Conservation (phyloP, 92 coral and sea anemone species). For the Bergia puertoricense region DNA sequence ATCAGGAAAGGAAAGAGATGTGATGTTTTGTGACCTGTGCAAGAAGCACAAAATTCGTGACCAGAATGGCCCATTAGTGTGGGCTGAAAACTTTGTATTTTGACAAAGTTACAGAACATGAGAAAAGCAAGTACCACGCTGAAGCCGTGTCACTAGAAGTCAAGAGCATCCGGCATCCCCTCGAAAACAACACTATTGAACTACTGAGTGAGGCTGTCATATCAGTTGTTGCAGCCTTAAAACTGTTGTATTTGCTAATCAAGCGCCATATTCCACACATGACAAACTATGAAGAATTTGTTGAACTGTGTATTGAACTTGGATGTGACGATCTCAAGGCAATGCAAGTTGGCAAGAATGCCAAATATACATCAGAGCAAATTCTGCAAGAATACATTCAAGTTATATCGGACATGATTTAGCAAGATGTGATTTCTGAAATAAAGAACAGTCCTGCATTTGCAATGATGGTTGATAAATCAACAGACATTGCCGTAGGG, state of each 20-base stretch:
- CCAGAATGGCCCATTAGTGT: too few relatives aligned
- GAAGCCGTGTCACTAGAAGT: too few relatives aligned
- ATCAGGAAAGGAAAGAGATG: too few relatives aligned
- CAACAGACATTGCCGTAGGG: background rate
- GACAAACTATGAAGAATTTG: constrained; percentile 26
- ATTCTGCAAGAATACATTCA: constrained; percentile 1
- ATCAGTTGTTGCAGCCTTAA: constrained; percentile 1
- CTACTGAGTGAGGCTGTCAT: background rate
- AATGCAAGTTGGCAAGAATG: constrained; percentile 6
- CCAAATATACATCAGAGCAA: background rate
- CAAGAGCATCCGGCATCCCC: too few relatives aligned
- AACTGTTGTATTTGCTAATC: constrained; percentile 1
- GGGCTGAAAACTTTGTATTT: too few relatives aligned
- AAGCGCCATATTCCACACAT: constrained; percentile 14
- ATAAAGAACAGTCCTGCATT: background rate
- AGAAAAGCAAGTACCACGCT: too few relatives aligned
- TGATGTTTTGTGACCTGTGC: too few relatives aligned
- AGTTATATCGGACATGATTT: background rate
- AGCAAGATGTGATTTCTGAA: background rate
- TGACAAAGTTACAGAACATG: too few relatives aligned
- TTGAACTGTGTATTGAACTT: constrained; percentile 16
- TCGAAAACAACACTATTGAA: too few relatives aligned
- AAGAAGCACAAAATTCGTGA: too few relatives aligned
- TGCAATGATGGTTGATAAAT: background rate
- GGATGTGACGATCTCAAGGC: constrained; percentile 9